Percentiles rank a stretch among this genome's conserved stretches.
Evolutionary conservation across 2,888 invertebrate species (phyloP).

Genomic region (Alitta virens): DNA sequence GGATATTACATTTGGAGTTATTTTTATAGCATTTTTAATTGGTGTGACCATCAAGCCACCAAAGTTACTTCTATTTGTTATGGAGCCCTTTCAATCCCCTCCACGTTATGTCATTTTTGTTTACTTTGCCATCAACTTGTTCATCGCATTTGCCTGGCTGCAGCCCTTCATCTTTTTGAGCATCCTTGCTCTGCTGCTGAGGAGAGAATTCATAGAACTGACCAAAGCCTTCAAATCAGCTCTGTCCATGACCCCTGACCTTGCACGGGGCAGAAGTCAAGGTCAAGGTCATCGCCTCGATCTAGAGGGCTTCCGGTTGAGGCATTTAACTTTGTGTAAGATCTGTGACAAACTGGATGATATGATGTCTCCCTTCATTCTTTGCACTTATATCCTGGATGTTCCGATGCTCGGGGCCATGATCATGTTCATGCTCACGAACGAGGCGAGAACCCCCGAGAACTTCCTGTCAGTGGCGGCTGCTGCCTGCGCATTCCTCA

Average conservation of each 20-base stretch:
- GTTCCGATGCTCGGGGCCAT: slow-evolving; percentile 13
- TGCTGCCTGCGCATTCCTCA: slow-evolving; percentile 5
- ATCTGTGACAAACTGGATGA: slow-evolving; percentile 12
- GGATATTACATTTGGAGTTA: not conserved
- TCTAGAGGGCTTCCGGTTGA: slow-evolving; percentile 9
- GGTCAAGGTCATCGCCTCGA: slow-evolving; percentile 7
- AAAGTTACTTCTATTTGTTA: not conserved
- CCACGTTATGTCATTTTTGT: not conserved
- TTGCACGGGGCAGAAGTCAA: not conserved
- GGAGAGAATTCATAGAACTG: slow-evolving; percentile 12
- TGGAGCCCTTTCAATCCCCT: not conserved
- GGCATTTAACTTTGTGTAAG: slow-evolving; percentile 11
- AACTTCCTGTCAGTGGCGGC: slow-evolving; percentile 6
- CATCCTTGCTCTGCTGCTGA: slow-evolving; percentile 11
- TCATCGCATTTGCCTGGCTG: slow-evolving; percentile 12
- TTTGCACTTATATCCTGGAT: slow-evolving; percentile 9
- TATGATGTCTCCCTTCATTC: slow-evolving; percentile 14
- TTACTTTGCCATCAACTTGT: slow-evolving; percentile 10
- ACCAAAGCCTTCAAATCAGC: slow-evolving; percentile 10
- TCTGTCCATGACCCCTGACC: slow-evolving; percentile 9
- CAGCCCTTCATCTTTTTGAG: slow-evolving; percentile 9
- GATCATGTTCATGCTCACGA: slow-evolving; percentile 7
- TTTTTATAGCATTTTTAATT: not conserved
- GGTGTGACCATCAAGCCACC: slow-evolving; percentile 6
- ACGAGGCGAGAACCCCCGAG: slow-evolving; percentile 1